Base-by-base conservation (phyloP, 2,888 invertebrate genomes). In the Cosmopolites sordidus region DNA sequence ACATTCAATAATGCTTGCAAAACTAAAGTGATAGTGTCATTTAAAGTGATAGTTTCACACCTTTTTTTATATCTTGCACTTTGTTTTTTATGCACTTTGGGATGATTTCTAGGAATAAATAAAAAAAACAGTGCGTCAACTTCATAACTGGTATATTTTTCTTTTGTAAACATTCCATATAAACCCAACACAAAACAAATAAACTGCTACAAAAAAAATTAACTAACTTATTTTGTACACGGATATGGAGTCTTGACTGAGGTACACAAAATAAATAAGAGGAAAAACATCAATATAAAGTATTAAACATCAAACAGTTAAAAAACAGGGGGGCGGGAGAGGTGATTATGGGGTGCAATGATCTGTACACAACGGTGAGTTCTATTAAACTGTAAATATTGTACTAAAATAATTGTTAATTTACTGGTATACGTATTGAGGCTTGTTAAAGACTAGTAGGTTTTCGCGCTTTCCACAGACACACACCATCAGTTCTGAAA, bases 401-500 rank as follows among this genome's bases (percentile, higher is more conserved):
- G 67, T 69, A 71, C 69, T 71, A 62, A 44, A 59, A 43, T 47
- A 16, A 66, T 62, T 65, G 63, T 60, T 63, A 67, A 62, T 63
- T 65, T 62, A 69, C 67, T 69, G 69, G 69, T 73, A 70, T 68
- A 63, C 64, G 62, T 56, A 63, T 69, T 73, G 73, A 73, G 72
- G 73, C 70, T 71, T 71, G 65, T 69, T 64, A 68, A 52, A 67
- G 73, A 73, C 73, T 73, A 73, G 73, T 73, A 70, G 66, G 63
- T 66, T 64, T 61, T 62, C 63, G 58, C 33, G 53, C 51, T 56
- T 37, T 48, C 48, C 48, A 59, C 68, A 75, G 75, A 78, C 72
- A 78, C 77, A 75, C 77, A 73, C 76, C 76, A 73, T 79, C 78
- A 79, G 73, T 79, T 79, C 79, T 80, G 69, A 73, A 75, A 66